phyloP scores from a whole-genome alignment of 2,888 invertebrate genomes.

The Koerneria pararmatus region DNA sequence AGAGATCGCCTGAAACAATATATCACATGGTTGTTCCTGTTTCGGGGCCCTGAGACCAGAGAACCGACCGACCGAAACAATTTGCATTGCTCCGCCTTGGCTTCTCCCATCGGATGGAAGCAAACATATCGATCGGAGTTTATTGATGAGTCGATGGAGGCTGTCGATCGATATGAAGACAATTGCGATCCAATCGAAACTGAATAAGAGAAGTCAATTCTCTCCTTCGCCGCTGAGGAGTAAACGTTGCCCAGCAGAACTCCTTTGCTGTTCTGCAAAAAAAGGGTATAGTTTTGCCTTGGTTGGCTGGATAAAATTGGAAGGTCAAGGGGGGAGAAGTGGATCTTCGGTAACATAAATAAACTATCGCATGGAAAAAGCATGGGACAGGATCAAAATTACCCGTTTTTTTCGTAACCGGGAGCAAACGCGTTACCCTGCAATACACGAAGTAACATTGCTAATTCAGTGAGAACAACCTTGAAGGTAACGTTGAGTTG shows the following conservation, averaged over 20 bases:
- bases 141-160: constrained; percentile 30
- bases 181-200: constrained; percentile 10
- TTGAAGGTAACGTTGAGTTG: constrained; percentile 19
- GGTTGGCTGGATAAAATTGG: neutral
- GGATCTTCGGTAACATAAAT: too few species aligned
- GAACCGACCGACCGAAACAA: too few species aligned
- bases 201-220: constrained; percentile 38
- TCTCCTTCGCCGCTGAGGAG: constrained; percentile 24
- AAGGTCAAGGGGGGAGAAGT: too few species aligned
- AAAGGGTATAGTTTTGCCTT: neutral
- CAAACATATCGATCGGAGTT: constrained; percentile 43
- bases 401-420: too few species aligned
- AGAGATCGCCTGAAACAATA: too few species aligned
- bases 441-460: too few species aligned
- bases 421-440: too few species aligned
- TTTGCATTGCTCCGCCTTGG: constrained; percentile 37
- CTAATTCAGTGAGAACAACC: too few species aligned
- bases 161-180: neutral
- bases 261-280: constrained; percentile 36
- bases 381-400: too few species aligned
- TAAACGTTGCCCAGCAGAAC: constrained; percentile 44
- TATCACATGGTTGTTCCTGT: too few species aligned
- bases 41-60: too few species aligned
- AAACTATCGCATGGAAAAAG: too few species aligned
- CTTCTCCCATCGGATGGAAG: constrained; percentile 46